These are phyloP conservation scores for Maconellicoccus hirsutus DNA, from an alignment of 1,140 invertebrate genomes.

Conservation along the genomic window DNA sequence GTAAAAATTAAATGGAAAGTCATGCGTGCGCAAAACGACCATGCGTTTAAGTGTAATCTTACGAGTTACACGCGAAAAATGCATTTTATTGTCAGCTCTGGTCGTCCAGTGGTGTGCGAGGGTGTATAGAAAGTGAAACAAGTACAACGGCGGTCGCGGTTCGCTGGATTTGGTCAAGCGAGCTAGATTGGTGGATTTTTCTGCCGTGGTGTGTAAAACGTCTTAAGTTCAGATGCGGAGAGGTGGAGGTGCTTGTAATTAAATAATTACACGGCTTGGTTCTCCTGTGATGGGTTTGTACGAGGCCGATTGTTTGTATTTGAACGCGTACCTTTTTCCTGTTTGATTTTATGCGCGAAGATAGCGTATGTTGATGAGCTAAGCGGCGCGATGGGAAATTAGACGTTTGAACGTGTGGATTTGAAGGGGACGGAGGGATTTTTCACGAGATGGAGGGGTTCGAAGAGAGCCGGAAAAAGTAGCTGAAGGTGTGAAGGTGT, in stretches of 20 bases:
- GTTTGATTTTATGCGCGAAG: too few species aligned
- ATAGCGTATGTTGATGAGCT: too few species aligned
- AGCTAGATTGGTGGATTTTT: neutral
- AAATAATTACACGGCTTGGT: constrained; percentile 1
- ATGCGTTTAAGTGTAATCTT: neutral
- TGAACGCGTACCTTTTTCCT: neutral
- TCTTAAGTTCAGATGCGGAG: too few species aligned
- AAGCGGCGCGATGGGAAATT: too few species aligned
- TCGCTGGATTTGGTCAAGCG: neutral
- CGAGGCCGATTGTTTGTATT: neutral
- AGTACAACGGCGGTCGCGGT: neutral
- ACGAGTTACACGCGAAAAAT: constrained; percentile 1
- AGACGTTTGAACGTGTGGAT: too few species aligned
- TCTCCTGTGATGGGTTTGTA: neutral
- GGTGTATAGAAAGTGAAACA: too few species aligned
- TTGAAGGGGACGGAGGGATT: too few species aligned
- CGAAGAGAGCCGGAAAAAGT: too few species aligned
- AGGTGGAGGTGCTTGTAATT: neutral
- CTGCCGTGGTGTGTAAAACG: neutral
- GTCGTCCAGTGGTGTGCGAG: too few species aligned
- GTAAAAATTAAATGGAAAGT: neutral
- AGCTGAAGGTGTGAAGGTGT: too few species aligned
- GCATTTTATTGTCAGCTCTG: neutral
- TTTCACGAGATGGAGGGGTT: too few species aligned
- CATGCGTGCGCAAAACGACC: neutral